These are phyloP conservation scores for Chrysemys picta DNA, from an alignment of 2,113 vertebrate genomes.

Conservation along the genomic window DNA sequence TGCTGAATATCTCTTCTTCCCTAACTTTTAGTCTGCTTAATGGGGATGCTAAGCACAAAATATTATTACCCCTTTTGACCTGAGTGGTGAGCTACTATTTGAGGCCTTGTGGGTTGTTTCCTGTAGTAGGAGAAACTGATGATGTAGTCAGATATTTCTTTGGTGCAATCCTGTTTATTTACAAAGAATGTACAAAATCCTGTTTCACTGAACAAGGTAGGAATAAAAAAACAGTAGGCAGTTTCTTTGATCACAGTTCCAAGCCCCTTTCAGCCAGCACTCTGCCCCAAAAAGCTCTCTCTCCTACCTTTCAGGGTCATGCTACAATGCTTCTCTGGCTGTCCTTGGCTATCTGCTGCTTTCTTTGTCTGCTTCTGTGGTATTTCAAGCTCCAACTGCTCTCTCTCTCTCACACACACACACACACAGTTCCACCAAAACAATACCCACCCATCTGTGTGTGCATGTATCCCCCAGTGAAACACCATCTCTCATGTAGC, in stretches of 20 bases:
- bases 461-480: neutral
- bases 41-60: neutral
- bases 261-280: neutral
- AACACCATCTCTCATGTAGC: rapidly evolving
- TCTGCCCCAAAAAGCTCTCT: neutral
- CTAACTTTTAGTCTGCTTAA: neutral
- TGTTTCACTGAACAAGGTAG: neutral
- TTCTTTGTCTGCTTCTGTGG: neutral
- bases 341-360: neutral
- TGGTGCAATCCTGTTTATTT: neutral
- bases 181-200: neutral
- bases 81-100: neutral
- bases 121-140: neutral
- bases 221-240: neutral
- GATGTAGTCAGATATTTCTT: neutral
- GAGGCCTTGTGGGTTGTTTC: too few species aligned
- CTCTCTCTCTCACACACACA: neutral
- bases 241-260: neutral
- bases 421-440: neutral
- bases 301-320: neutral
- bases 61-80: neutral
- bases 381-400: neutral
- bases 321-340: neutral
- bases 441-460: neutral
- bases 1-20: neutral